Base-by-base conservation (phyloP, 2,797 vertebrate genomes). In the Danio choprae region DNA sequence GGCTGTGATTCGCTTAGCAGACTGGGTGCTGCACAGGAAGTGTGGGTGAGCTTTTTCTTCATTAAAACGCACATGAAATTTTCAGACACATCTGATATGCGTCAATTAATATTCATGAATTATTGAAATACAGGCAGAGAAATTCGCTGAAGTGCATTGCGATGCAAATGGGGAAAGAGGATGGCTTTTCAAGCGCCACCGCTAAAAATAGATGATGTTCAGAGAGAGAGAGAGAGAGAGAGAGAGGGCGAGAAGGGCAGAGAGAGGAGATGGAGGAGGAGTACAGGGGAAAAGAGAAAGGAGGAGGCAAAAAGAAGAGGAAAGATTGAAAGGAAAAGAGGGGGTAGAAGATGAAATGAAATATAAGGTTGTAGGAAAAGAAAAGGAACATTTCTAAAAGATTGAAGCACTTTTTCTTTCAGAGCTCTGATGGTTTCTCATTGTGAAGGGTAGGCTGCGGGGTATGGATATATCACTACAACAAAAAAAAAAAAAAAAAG, bases 31-130 rank as follows among this genome's bases (percentile, higher is more conserved):
- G 29, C 69, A 53, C 38, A 43, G 29, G 16, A 56, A 50, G 7
- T 20, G 15, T 59, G 36, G 15, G 18, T n/a, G 36, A 71, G 74
- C 10, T 68, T 59, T 48, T 50, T 67, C 58, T 56, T 62, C 68
- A 82, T 60, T 69, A 79, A 62, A 81, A 60, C 6, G 9, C 29
- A n/a, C 62, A 82, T 80, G 5, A 62, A 77, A 68, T 69, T 77
- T 70, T 77, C 65, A 70, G 74, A 67, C 40, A 62, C 74, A 74
- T 79, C 58, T 70, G 65, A 83, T 71, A 68, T 56, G 58, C 68
- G 18, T 82, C 63, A 67, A 80, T 84, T 87, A 86, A 79, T 78
- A 80, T 84, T 84, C 74, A 85, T 86, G 80, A 83, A 82, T 79
- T 68, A 86, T 84, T 86, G 70, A 86, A 76, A 75, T 56, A 55